phyloP scores from a whole-genome alignment of 2,797 vertebrate species.

The Sternotherus odoratus region DNA sequence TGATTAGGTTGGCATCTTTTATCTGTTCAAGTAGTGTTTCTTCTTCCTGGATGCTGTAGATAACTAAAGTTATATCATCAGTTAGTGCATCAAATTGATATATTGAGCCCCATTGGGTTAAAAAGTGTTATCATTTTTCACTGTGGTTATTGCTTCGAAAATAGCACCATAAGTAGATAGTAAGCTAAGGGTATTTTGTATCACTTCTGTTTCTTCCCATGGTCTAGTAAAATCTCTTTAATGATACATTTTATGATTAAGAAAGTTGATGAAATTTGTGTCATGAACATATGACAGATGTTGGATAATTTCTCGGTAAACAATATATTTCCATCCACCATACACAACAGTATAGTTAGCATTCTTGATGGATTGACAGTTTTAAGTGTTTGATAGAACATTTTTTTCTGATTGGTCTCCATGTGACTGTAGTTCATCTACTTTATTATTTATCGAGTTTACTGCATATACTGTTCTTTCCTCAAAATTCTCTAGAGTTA shows the following conservation, averaged over 20 bases:
- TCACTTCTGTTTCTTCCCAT: not conserved
- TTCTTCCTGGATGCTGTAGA: not conserved
- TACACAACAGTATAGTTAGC: not conserved
- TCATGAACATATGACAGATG: not conserved
- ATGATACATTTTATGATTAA: not conserved
- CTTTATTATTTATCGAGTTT: constrained; percentile 7
- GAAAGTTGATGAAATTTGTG: not conserved
- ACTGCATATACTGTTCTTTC: not conserved
- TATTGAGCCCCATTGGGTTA: not conserved
- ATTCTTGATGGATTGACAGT: not conserved
- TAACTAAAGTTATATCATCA: not conserved
- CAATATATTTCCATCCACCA: not conserved
- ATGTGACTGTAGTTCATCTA: not conserved
- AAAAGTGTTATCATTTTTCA: not conserved
- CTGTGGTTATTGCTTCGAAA: not conserved
- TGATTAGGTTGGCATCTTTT: not conserved
- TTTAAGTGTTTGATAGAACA: not conserved
- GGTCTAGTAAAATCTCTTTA: not conserved
- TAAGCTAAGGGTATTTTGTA: not conserved
- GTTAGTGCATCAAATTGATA: not conserved
- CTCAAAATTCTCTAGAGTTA: not conserved
- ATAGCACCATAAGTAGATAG: not conserved
- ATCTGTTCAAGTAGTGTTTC: not conserved
- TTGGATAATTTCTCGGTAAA: not conserved
- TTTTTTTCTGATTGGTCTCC: constrained; percentile 25